Percentiles rank a stretch among this genome's conserved stretches.
phyloP scores from a whole-genome alignment of 53 echinoderm and acorn worm genomes.

The Paracentrotus lividus region DNA sequence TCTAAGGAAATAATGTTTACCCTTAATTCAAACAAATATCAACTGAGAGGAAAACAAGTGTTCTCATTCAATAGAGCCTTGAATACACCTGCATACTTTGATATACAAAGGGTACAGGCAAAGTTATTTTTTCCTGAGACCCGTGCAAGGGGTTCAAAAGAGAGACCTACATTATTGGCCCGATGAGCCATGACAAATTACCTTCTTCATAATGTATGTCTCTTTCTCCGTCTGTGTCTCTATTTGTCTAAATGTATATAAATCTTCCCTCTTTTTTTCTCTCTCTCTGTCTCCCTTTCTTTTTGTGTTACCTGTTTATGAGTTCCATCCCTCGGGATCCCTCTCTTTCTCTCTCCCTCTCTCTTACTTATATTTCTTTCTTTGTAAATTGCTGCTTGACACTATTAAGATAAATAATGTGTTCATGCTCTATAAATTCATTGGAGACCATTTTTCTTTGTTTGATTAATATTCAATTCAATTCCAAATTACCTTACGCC shows the following conservation, averaged over 20 bases:
- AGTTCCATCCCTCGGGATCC: not conserved
- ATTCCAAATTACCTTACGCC: not conserved
- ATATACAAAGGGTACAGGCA: constrained; percentile 14
- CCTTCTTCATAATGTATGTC: not conserved
- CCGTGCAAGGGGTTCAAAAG: not conserved
- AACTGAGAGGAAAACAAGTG: not conserved
- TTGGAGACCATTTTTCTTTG: not conserved
- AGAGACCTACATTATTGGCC: constrained; percentile 3
- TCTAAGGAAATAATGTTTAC: constrained; percentile 7
- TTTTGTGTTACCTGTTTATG: not conserved
- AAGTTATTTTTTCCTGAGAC: not conserved
- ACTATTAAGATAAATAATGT: not conserved
- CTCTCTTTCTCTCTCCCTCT: not conserved
- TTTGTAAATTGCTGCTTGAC: not conserved
- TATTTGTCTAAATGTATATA: not conserved
- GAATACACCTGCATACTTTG: not conserved
- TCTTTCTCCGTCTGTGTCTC: not conserved
- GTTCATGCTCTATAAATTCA: not conserved
- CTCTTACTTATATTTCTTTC: not conserved
- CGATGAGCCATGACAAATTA: constrained; percentile 21
- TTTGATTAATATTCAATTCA: not conserved
- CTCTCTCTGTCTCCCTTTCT: not conserved
- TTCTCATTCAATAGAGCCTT: not conserved
- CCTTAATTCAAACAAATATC: constrained; percentile 30
- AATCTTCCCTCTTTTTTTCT: not conserved